Conservation (phyloP, 2,113 vertebrate genomes). For the Gopherus flavomarginatus region DNA sequence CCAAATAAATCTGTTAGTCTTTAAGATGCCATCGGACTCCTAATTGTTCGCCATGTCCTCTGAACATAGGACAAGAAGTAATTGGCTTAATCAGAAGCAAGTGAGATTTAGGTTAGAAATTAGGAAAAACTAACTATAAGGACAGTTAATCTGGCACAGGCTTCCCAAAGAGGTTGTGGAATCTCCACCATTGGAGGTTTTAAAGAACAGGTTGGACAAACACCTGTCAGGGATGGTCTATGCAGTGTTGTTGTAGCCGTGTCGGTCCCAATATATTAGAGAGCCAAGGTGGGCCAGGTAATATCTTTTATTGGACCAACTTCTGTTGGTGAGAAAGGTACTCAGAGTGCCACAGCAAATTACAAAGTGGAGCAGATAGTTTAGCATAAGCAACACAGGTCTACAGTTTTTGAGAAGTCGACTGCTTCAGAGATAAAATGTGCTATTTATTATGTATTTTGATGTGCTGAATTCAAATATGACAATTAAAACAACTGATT, state of each 20-base stretch:
- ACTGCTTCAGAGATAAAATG: no score
- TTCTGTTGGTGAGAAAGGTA: neutral
- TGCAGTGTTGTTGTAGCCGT: neutral
- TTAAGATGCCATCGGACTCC: no score
- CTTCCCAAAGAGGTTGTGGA: neutral
- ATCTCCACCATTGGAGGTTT: neutral
- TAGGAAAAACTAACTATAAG: neutral
- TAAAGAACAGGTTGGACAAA: neutral
- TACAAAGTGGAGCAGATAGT: neutral
- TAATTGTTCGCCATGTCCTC: neutral
- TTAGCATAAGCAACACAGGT: neutral
- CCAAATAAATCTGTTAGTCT: no score
- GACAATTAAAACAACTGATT: no score
- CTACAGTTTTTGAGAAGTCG: no score
- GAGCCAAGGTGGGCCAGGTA: neutral
- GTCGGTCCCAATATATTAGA: neutral
- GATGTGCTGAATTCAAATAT: no score
- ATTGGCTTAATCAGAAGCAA: neutral
- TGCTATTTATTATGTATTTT: no score
- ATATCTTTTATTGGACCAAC: neutral
- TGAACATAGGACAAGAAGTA: neutral
- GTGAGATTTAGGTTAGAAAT: neutral
- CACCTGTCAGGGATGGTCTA: neutral
- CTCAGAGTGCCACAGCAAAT: neutral
- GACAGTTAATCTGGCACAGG: neutral